Base-by-base conservation (phyloP, 2,888 invertebrate genomes). In the Crocallis elinguaria region DNA sequence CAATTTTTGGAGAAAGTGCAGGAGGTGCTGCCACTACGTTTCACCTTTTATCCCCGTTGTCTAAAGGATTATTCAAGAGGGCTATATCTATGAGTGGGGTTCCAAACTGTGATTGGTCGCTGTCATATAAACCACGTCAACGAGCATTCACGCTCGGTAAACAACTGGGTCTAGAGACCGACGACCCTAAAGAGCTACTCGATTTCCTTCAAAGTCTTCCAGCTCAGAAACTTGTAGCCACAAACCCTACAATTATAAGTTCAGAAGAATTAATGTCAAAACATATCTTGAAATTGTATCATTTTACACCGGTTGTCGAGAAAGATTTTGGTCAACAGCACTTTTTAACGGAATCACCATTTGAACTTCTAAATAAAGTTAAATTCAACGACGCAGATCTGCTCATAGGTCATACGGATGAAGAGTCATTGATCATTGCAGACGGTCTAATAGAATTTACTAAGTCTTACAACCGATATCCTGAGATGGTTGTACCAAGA, bases 371-470 rank as follows among this genome's bases (percentile, higher is more conserved):
- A 6, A 64, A 58, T 65, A 73, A 83, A 13, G 93, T 93, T 12
- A 78, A 76, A 12, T 69, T 92, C 14, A 68, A 67, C 38, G 57
- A 67, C 13, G 86, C 93, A 1, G 95, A 95, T 0, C 90, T 95
- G 79, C 93, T 96, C 74, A 87, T 94, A 19, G 96, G 96, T 5
- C 73, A 94, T 6, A 95, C 94, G 23, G 21, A 25, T 1, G 92
- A 94, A 46, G 96, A 96, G 81, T 94, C 94, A 6, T 37, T 67
- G 3, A 12, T 53, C 1, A 43, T 23, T 2, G 4, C 54, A 0
- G 12, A 41, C 2, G 1, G n/a, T 8, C 37, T 66, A 6, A 39
- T 54, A 4, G 42, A 38, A 33, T 44, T 60, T n/a, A 19, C 65
- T 11, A 38, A 60, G 7, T 14, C 33, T 4, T 71, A 69, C 30